Evolutionary conservation across 2,113 vertebrate species (phyloP), one percentile per base, ranked within the genome.

Genomic region (Actenoides lindsayi): DNA sequence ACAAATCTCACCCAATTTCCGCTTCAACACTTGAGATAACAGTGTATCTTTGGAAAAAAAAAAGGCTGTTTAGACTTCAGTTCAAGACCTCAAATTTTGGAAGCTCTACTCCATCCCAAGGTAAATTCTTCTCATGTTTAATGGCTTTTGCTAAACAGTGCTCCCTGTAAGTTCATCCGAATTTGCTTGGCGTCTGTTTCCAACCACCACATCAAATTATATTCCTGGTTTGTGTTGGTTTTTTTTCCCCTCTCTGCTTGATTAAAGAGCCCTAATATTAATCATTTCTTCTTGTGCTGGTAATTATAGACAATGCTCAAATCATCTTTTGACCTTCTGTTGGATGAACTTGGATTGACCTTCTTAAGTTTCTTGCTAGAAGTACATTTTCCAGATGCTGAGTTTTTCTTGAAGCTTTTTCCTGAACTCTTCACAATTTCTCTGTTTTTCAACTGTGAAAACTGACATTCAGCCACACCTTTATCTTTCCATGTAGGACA

Each of bases 331-430:
- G 76, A 92, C 80, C 80, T 94, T 88, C 53, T 83, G 20, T 37
- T 79, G 73, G 39, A 53, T 93, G 89, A 95, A 92, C 93, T 92
- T 68, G 31, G 28, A 46, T 27, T 94, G 85, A 92, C 64, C 71
- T 93, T 63, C 64, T 74, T 35, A 60, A 68, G 76, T 78, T 78
- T 81, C 83, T 70, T 77, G 25, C 75, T 78, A 53, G 33, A 71
- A 85, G 16, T 51, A 37, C 86, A 35, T 63, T 95, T 94, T 78
- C 79, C 86, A 92, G 85, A 95, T 88, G 87, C 41, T 76, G 59
- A 63, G 30, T 81, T 37, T 65, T 88, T 75, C 87, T 71, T 56
- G 56, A 70, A 67, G 39, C 24, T 92, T n/a, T 54, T 74, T 39
- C 28, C 60, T 71, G 48, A 87, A 63, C 79, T 80, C 83, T 59